These are phyloP conservation scores for Zygothrica quintamaculata DNA, from an alignment of 2,888 invertebrate genomes.

Conservation along the genomic window DNA sequence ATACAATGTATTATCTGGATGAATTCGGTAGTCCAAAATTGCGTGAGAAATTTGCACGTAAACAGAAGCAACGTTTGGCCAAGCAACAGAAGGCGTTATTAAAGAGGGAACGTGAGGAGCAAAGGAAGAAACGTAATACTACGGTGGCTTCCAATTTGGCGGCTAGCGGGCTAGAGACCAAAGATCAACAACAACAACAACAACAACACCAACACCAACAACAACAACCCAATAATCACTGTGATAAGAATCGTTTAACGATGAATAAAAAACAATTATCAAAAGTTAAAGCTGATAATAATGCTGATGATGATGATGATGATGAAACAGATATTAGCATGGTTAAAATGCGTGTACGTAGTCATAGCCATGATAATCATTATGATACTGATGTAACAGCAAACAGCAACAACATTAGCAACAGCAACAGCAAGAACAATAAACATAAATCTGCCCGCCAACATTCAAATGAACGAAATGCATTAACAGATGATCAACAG, in stretches of 20 bases:
- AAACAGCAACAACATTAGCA: slow-evolving; percentile 6
- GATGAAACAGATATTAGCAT: slow-evolving; percentile 12
- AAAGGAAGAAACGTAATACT: slow-evolving; percentile 73
- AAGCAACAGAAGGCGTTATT: slow-evolving; percentile 76
- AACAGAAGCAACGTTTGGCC: slow-evolving; percentile 79
- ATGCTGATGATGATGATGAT: slow-evolving; percentile 19
- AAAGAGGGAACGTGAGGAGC: slow-evolving; percentile 70
- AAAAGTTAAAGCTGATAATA: slow-evolving; percentile 14
- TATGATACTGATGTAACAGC: slow-evolving; percentile 35
- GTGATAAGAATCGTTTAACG: slow-evolving; percentile 63
- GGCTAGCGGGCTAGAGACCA: slow-evolving; percentile 61
- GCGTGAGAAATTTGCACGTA: slow-evolving; percentile 82
- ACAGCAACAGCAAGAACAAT: slow-evolving; percentile 28
- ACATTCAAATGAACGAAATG: slow-evolving; percentile 38
- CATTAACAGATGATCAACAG: slow-evolving; percentile 22
- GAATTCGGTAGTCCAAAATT: slow-evolving; percentile 84
- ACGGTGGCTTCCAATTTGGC: slow-evolving; percentile 67
- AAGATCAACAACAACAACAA: slow-evolving; percentile 29
- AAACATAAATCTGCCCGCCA: slow-evolving; percentile 25
- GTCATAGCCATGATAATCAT: slow-evolving; percentile 70
- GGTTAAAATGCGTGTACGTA: slow-evolving; percentile 59
- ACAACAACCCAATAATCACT: slow-evolving; percentile 38
- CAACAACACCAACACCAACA: slow-evolving; percentile 22
- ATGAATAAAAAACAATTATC: slow-evolving; percentile 48
- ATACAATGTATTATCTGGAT: slow-evolving; percentile 84